These are phyloP conservation scores for Meandrina meandrites DNA, from an alignment of 92 coral and sea anemone genomes.

Conservation along the genomic window DNA sequence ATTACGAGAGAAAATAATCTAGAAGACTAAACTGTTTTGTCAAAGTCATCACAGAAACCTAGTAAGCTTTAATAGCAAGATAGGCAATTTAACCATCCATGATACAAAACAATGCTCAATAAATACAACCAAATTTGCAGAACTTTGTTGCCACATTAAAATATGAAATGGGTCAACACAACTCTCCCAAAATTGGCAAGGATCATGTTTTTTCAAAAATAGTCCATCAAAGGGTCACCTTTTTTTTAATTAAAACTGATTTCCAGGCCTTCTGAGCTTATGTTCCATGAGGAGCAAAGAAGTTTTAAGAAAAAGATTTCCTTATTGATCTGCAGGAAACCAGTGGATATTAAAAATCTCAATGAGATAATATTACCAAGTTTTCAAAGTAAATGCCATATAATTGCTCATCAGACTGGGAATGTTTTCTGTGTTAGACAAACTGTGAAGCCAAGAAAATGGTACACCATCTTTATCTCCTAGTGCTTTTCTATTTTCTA, in stretches of 20 bases:
- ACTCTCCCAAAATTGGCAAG: background rate
- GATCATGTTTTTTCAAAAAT: background rate
- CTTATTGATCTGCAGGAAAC: background rate
- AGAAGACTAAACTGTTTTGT: background rate
- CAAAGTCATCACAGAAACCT: background rate
- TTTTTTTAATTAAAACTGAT: background rate
- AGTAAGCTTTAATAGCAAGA: background rate
- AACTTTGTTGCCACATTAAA: background rate
- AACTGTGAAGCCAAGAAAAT: background rate
- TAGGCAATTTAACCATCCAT: background rate
- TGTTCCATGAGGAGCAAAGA: too few species aligned
- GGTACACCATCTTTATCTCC: background rate
- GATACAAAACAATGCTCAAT: background rate
- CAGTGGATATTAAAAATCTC: background rate
- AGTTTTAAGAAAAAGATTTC: too few species aligned
- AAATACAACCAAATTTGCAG: background rate
- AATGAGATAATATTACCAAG: background rate
- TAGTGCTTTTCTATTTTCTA: background rate
- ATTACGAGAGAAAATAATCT: background rate
- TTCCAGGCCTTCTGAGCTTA: background rate
- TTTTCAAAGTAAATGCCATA: background rate
- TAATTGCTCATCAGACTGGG: background rate
- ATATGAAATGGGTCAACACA: background rate
- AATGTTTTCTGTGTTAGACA: background rate
- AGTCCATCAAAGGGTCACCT: background rate